Evolutionary conservation across 1,140 invertebrate species (phyloP).

Genomic region (Papilio machaon): DNA sequence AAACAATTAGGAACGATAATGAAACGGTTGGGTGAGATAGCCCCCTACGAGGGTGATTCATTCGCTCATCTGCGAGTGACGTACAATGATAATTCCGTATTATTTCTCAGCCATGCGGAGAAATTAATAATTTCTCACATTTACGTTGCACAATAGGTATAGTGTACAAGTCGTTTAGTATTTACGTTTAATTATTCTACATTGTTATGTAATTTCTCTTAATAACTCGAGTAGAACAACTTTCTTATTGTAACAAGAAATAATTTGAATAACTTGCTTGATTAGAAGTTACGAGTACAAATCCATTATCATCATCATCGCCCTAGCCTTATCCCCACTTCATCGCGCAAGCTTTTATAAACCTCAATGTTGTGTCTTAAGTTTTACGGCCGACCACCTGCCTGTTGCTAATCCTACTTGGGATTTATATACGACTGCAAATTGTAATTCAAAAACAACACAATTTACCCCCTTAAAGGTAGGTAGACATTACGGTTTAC

Average conservation of each 20-base stretch:
- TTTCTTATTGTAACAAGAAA: background rate
- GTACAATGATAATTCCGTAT: constrained; percentile 13
- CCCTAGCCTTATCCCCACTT: no score
- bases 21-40: constrained; percentile 9
- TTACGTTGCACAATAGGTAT: constrained; percentile 10
- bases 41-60: constrained; percentile 17
- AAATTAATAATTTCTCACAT: constrained; percentile 25
- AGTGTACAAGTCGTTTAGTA: background rate
- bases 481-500: no score
- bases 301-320: no score
- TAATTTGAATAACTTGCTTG: background rate
- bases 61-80: constrained; percentile 15
- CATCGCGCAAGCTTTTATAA: no score
- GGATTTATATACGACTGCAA: no score
- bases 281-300: background rate
- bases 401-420: no score
- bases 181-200: background rate
- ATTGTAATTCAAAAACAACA: no score
- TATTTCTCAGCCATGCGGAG: background rate
- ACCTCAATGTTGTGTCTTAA: no score
- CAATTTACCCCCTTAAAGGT: no score
- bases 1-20: constrained; percentile 22
- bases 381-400: no score
- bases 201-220: background rate
- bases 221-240: background rate